Evolutionary conservation across 2,888 invertebrate genomes (phyloP), one percentile per base, ranked within the genome.

Genomic region (Magallana nippona): DNA sequence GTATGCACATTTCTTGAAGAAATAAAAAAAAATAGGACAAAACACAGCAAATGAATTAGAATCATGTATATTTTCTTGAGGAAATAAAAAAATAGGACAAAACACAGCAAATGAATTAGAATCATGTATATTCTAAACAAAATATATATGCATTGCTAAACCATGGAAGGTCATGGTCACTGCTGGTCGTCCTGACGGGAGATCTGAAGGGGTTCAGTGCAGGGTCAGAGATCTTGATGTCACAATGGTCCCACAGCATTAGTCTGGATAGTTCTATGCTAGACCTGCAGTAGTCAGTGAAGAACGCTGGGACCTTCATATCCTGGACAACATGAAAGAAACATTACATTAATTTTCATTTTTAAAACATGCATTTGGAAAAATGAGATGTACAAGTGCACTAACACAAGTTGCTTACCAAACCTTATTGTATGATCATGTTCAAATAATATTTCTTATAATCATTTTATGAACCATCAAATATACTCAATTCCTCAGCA

Each of bases 281-380:
- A 83, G 91, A 90, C 78, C 90, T 90, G 81, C 93, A 92, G 82
- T 91, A 93, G 83, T 93, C 93, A 63, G 93, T 93, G 85, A 93
- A 93, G 81, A 91, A 93, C 8, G 91, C 88, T 15, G 92, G 91
- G 11, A 86, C 89, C 55, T 84, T 85, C 17, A 87, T 82, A n/a
- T 85, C 86, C 92, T 92, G 89, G 62, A 89, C 90, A 32, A 60
- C 83, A 63, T 56, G 82, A 84, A 79, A 56, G 13, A 22, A 22
- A 58, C 11, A 32, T 58, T 57, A 15, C 15, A 11, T 22, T 58
- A 1, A 58, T 32, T 58, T 19, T 56, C 27, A 32, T 10, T 19
- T 79, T 44, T 78, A 44, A 78, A 19, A 27, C 15, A 80, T n/a
- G 19, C 13, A 55, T n/a, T 55, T 10, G 8, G 44, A 44, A 44